Percentiles rank a stretch among this genome's conserved stretches.
These are phyloP conservation scores for Todus mexicanus DNA, from an alignment of 2,797 vertebrate genomes.

Conservation along the genomic window DNA sequence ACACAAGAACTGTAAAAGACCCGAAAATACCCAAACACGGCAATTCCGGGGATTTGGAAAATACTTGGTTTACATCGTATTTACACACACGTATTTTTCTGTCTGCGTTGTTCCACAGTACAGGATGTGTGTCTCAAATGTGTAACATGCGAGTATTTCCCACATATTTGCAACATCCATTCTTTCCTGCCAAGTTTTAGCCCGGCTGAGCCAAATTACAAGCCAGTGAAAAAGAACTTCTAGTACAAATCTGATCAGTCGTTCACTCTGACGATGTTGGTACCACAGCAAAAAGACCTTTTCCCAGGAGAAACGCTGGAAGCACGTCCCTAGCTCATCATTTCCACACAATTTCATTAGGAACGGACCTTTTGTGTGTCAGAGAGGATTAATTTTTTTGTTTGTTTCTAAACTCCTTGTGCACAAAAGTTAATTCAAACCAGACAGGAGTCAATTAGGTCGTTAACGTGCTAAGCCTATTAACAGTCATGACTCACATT, in stretches of 20 bases:
- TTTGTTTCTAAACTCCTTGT: background rate
- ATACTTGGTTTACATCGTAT: background rate
- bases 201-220: background rate
- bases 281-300: background rate
- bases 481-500: conserved; percentile 4
- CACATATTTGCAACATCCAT: background rate
- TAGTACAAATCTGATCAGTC: background rate
- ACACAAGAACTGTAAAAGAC: background rate
- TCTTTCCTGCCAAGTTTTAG: conserved; percentile 4
- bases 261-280: background rate
- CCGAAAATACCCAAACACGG: background rate
- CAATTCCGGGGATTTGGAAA: background rate
- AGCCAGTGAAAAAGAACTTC: background rate
- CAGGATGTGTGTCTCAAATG: background rate
- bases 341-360: conserved; percentile 12
- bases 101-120: background rate
- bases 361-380: background rate
- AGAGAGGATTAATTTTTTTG: conserved; percentile 21
- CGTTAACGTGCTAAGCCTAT: conserved; percentile 13
- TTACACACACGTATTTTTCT: background rate
- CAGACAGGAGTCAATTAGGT: conserved; percentile 46
- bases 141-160: background rate
- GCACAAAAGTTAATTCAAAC: conserved; percentile 54
- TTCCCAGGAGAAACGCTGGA: conserved; percentile 4
- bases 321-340: background rate